Evolutionary conservation across 2,888 invertebrate genomes (phyloP).

Genomic region (Noctua pronuba): DNA sequence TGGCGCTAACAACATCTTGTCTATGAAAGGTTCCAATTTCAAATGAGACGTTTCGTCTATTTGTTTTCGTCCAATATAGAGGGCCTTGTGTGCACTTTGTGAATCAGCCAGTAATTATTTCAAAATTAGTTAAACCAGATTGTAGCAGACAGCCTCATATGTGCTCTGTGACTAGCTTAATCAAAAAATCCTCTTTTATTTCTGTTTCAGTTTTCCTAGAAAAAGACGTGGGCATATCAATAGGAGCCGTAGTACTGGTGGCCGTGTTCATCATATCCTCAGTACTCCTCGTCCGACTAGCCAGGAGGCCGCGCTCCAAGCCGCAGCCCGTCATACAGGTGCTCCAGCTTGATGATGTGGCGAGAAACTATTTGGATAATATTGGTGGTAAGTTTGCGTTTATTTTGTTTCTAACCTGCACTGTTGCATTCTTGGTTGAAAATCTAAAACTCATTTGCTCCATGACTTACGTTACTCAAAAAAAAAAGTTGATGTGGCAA

Average conservation of each 20-base stretch:
- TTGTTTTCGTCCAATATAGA: background rate
- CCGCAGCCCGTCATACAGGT: constrained; percentile 85
- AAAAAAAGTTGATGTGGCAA: no score
- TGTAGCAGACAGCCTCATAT: background rate
- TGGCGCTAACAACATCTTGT: constrained; percentile 9
- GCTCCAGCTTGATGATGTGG: constrained; percentile 85
- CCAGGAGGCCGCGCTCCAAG: constrained; percentile 79
- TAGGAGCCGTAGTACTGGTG: constrained; percentile 83
- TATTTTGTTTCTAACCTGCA: no score
- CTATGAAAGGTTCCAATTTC: background rate
- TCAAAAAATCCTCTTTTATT: background rate
- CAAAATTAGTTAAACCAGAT: background rate
- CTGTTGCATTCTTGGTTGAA: no score
- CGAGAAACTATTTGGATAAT: constrained; percentile 84
- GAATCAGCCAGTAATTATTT: background rate
- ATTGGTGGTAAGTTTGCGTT: constrained; percentile 55
- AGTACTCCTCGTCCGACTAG: constrained; percentile 75
- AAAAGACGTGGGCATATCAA: constrained; percentile 84
- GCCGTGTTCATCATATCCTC: constrained; percentile 82
- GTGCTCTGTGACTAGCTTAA: background rate
- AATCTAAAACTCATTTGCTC: no score
- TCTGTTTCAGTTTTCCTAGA: constrained; percentile 80
- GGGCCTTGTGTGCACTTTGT: background rate
- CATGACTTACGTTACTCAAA: no score
- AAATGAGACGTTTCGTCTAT: background rate